Evolutionary conservation across 2,113 vertebrate species (phyloP), one percentile per base, ranked within the genome.

Genomic region (Cromileptes altivelis): DNA sequence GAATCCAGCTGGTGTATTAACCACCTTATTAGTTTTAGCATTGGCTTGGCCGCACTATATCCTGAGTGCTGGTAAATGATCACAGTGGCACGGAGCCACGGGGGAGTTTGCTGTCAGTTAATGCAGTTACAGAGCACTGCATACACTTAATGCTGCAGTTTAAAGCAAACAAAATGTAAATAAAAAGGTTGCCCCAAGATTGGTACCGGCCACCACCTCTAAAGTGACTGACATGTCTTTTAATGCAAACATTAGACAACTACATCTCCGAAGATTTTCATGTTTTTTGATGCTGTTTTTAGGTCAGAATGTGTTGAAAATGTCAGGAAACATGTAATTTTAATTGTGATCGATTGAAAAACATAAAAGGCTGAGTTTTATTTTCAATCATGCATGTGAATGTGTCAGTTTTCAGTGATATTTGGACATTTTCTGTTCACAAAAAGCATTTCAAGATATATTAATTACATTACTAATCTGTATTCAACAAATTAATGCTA

Each of bases 1-100:
- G 85, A 86, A 87, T 75, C 69, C 81, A 88, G 84, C 85, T 87
- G 82, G 73, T 81, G 57, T 76, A 77, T 88, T 77, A 87, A 85
- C 79, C 80, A 27, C 82, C 60, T 82, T 83, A 81, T 80, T 85
- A 77, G 75, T 72, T 80, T 88, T 84, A 85, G 75, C 27, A 40
- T 68, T 87, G 80, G 83, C 85, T 71, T 49, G 67, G 50, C 61
- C 37, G 71, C 65, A 2, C 33, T 68, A 37, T 82, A 80, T 84
- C 80, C 75, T 70, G 67, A 81, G 63, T 80, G 82, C 82, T 87
- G 73, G 80, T 91, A 87, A 90, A 89, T 75, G 78, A 84, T 87
- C 49, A 70, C 80, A 74, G 80, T 81, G 62, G 37, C 68, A 77
- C 42, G 21, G 70, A 70, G 76, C 70, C 61, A 52, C 30, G 9